These are phyloP conservation scores for Neostethus bicornis DNA, from an alignment of 2,797 vertebrate genomes.

Conservation along the genomic window DNA sequence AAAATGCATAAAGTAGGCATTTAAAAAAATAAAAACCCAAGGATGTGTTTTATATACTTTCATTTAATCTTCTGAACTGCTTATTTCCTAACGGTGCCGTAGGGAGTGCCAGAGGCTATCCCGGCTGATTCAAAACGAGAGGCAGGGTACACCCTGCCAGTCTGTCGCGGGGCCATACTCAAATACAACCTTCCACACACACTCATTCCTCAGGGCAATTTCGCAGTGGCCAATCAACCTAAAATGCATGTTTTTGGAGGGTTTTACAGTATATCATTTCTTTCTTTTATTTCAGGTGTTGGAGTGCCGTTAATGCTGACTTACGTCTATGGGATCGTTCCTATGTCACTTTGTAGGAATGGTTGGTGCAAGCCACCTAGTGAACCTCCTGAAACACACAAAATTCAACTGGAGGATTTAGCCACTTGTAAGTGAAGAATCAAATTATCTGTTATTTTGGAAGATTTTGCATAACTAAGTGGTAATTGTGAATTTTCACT, in stretches of 20 bases:
- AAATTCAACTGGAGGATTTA: conserved; percentile 84
- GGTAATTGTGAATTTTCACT: not conserved
- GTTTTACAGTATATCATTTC: not conserved
- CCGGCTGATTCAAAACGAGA: too few relatives aligned
- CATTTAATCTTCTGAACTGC: too few relatives aligned
- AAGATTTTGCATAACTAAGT: not conserved
- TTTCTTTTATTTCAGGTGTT: conserved; percentile 75
- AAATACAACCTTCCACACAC: too few relatives aligned
- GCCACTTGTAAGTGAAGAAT: conserved; percentile 80
- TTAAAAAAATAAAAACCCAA: not conserved
- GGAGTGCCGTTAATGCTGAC: conserved; percentile 89
- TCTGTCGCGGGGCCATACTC: too few relatives aligned
- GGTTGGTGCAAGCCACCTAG: conserved; percentile 82
- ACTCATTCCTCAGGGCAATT: too few relatives aligned
- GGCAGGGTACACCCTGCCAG: too few relatives aligned
- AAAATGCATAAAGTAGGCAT: not conserved
- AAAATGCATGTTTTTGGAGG: too few relatives aligned
- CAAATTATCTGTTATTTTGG: too few relatives aligned
- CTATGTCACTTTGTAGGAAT: conserved; percentile 86
- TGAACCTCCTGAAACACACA: conserved; percentile 73
- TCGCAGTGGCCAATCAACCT: too few relatives aligned
- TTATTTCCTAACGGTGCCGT: too few relatives aligned
- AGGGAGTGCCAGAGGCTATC: too few relatives aligned
- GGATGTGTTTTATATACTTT: too few relatives aligned
- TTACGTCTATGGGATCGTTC: conserved; percentile 86